Evolutionary conservation across 2,797 vertebrate species (phyloP).

Genomic region (Yasuhikotakia modesta): DNA sequence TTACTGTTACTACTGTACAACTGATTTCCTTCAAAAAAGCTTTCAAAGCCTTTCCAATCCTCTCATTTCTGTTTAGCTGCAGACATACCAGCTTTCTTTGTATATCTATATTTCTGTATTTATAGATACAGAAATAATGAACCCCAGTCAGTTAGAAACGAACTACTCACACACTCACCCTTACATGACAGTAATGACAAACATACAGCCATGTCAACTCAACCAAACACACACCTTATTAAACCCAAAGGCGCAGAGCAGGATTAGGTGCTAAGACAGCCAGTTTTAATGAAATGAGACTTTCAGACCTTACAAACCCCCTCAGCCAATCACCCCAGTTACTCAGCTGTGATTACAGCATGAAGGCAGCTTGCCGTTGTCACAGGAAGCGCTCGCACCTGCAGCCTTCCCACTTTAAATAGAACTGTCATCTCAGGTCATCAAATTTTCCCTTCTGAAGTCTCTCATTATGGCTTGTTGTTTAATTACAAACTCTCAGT

Average conservation of each 20-base stretch:
- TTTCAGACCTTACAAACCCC: constrained; percentile 2
- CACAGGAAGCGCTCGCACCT: neutral
- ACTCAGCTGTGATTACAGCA: neutral
- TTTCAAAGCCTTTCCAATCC: too few relatives aligned
- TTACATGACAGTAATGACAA: neutral
- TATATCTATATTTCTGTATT: neutral
- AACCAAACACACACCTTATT: constrained; percentile 12
- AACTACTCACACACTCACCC: neutral
- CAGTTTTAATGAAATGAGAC: constrained; percentile 5
- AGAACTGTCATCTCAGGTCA: neutral
- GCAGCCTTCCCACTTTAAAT: neutral
- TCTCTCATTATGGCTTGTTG: neutral
- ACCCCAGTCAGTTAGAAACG: constrained; percentile 1
- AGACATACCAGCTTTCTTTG: too few relatives aligned
- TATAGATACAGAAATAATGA: neutral
- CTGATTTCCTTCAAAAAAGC: too few relatives aligned
- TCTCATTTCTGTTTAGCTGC: too few relatives aligned
- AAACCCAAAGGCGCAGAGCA: neutral
- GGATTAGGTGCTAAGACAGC: constrained; percentile 8
- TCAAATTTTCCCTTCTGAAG: neutral
- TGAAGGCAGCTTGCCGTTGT: neutral
- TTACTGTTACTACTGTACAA: too few relatives aligned
- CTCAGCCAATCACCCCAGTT: neutral
- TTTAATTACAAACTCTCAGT: neutral
- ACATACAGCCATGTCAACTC: constrained; percentile 12